A percentile compares a stretch with the other conserved stretches of the same genome.
phyloP scores from a whole-genome alignment of 1,140 invertebrate species.

The Melanaphis sacchari region DNA sequence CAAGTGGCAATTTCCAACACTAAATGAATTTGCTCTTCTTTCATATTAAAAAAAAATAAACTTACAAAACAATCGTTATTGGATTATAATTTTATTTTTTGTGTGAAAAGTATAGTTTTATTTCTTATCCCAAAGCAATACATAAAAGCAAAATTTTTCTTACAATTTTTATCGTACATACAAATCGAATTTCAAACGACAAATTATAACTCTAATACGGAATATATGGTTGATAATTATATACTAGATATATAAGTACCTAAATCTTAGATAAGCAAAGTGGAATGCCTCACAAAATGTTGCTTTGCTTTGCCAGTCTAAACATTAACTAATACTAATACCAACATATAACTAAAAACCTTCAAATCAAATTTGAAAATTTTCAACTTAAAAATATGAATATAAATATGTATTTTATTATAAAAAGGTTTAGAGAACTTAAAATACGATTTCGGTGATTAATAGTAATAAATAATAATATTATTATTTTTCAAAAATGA shows the following conservation, averaged over 20 bases:
- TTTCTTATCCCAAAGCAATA: not conserved
- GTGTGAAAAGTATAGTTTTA: not conserved
- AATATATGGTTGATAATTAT: too few relatives aligned
- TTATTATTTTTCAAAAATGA: not conserved
- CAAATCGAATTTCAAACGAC: not conserved
- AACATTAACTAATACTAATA: not conserved
- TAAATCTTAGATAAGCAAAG: not conserved
- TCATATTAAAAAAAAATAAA: not conserved
- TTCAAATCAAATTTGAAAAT: not conserved
- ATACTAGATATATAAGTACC: not conserved
- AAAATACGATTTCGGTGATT: not conserved
- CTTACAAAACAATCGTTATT: too few relatives aligned
- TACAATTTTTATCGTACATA: not conserved
- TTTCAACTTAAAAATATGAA: not conserved
- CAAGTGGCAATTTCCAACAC: not conserved
- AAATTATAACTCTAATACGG: not conserved
- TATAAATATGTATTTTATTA: not conserved
- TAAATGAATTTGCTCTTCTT: not conserved
- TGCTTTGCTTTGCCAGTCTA: rapidly evolving
- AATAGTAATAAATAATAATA: not conserved
- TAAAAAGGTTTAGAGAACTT: not conserved
- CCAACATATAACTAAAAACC: not conserved
- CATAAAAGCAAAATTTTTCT: too few relatives aligned
- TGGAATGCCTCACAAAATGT: not conserved
- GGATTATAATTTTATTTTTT: not conserved